phyloP scores from a whole-genome alignment of 2,113 vertebrate genomes.

The Heterochromis multidens region DNA sequence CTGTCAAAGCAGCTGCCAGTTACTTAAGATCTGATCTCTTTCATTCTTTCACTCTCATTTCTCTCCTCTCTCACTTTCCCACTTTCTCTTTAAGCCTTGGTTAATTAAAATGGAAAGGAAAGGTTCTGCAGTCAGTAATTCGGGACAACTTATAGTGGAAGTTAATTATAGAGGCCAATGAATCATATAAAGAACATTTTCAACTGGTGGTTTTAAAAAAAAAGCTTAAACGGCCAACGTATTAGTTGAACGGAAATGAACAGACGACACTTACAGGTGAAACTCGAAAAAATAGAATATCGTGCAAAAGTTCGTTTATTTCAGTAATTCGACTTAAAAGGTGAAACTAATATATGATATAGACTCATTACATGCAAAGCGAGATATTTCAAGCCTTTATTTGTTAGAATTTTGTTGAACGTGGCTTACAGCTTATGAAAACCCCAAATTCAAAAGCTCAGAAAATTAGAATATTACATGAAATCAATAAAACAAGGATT shows the following conservation, averaged over 20 bases:
- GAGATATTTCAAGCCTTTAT: too few species aligned
- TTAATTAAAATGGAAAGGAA: conserved; percentile 75
- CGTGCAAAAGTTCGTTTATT: too few species aligned
- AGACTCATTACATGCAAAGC: too few species aligned
- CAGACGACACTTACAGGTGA: background rate
- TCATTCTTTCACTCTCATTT: conserved; percentile 51
- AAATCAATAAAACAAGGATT: too few species aligned
- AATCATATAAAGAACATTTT: conserved; percentile 53
- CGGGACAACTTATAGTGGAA: conserved; percentile 61
- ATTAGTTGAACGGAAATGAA: background rate
- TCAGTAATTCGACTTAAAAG: too few species aligned
- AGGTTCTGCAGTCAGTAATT: conserved; percentile 73
- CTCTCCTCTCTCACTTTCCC: conserved; percentile 37
- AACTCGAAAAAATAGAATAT: too few species aligned
- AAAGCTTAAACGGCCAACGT: background rate
- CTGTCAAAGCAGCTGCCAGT: conserved; percentile 75
- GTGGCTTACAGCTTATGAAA: too few species aligned
- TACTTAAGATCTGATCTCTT: conserved; percentile 74
- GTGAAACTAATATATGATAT: too few species aligned
- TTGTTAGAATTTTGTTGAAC: too few species aligned
- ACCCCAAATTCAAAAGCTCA: too few species aligned
- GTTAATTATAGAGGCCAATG: conserved; percentile 59
- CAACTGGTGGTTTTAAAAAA: background rate
- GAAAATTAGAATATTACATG: too few species aligned
- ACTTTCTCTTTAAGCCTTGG: conserved; percentile 59